Conservation (phyloP, 2,797 vertebrate genomes). For the Acipenser oxyrinchus region DNA sequence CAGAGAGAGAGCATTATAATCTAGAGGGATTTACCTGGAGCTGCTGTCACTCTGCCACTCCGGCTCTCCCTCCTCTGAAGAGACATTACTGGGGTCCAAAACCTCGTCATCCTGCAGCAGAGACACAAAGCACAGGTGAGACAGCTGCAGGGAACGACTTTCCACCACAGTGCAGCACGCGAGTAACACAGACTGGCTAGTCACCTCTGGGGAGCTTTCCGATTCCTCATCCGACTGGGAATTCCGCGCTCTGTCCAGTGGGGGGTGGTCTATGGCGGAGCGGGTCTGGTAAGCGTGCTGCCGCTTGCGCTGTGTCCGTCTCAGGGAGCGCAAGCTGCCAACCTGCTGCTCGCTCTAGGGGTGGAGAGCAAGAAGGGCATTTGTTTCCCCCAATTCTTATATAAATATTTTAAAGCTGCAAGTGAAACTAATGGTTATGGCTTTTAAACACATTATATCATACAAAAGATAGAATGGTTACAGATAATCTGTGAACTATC, state of each 20-base stretch:
- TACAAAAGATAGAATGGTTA: no score
- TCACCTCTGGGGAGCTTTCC: constrained; percentile 77
- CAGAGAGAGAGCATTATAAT: background rate
- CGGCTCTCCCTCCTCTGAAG: constrained; percentile 72
- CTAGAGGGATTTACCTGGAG: constrained; percentile 65
- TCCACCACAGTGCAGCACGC: background rate
- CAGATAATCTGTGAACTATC: no score
- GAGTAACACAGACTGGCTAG: no score
- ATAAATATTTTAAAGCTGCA: no score
- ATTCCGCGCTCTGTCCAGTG: constrained; percentile 44
- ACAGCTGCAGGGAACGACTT: background rate
- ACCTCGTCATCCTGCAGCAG: constrained; percentile 68
- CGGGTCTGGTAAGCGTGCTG: constrained; percentile 90
- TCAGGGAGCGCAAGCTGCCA: constrained; percentile 61
- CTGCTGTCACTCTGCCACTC: constrained; percentile 92
- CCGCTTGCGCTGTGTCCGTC: constrained; percentile 69
- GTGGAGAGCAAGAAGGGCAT: background rate
- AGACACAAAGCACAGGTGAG: background rate
- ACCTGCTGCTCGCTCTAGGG: constrained; percentile 60
- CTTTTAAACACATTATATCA: no score
- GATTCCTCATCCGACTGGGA: constrained; percentile 61
- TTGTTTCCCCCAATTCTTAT: no score
- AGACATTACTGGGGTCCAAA: constrained; percentile 69
- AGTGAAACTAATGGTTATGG: no score
- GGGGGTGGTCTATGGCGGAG: constrained; percentile 75